Base-by-base conservation (phyloP, 2,113 vertebrate species). In the Cyanistes caeruleus region DNA sequence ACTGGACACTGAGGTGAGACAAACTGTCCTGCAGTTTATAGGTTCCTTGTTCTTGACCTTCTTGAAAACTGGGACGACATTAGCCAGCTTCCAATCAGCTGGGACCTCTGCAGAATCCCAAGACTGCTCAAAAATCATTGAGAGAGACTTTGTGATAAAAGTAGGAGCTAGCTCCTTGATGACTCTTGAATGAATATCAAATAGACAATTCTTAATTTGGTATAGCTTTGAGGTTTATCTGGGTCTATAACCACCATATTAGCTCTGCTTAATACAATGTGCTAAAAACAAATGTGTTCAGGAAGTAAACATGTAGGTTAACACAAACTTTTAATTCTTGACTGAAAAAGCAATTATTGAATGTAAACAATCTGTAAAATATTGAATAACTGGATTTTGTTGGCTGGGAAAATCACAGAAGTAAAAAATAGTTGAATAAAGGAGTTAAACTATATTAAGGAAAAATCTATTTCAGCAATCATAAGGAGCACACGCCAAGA, bases 381-480 rank as follows among this genome's bases (percentile, higher is more conserved):
- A 48, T 18, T 37, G 17, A 77, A 75, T 11, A 27, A 93, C 46
- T 55, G 23, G 11, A 35, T 73, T 91, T 84, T 64, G 13, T 55
- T 55, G 3, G 78, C 80, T 78, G 19, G 12, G 17, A 9, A 53
- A 49, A n/a, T 35, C 19, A 35, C 10, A 20, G 21, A 48, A 67
- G 39, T 39, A 70, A 65, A 4, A 22, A 52, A 52, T 4, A 62
- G 13, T 23, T 74, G 15, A 89, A 74, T 49, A 31, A 5, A 70
- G 5, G 9, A 48, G 8, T 31, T 89, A 46, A 86, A 73, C 15
- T 28, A 9, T 31, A 48, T 30, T 41, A 84, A 46, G 16, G 35
- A 65, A 92, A 89, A 19, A 70, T 53, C 37, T 92, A 58, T 75
- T 87, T 85, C 75, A 72, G 23, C 39, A 84, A 31, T 64, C 48